Percentiles rank a stretch among this genome's conserved stretches.
These are phyloP conservation scores for Didymodactylos carnosus DNA, from an alignment of 2,888 invertebrate species.

Conservation along the genomic window DNA sequence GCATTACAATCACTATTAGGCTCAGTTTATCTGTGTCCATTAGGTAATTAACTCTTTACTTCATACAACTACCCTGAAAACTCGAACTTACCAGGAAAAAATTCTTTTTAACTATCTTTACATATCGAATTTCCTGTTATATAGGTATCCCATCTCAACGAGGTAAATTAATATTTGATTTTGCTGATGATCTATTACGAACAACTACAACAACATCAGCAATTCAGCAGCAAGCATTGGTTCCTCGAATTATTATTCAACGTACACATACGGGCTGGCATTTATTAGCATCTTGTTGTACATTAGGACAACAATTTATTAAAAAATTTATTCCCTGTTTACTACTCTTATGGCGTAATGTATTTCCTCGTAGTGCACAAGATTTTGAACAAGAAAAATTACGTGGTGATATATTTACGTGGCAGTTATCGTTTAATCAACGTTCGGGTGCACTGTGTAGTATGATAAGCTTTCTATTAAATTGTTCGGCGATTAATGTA, in stretches of 20 bases:
- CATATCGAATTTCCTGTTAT: constrained; percentile 21
- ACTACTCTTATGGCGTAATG: constrained; percentile 83
- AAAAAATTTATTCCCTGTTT: constrained; percentile 74
- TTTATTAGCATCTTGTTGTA: constrained; percentile 83
- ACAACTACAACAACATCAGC: constrained; percentile 93
- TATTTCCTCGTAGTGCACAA: constrained; percentile 82
- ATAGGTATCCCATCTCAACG: not conserved
- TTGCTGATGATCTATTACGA: constrained; percentile 79
- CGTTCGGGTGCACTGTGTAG: constrained; percentile 75
- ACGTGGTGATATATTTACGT: constrained; percentile 91
- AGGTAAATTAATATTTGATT: constrained; percentile 47
- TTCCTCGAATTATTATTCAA: constrained; percentile 41
- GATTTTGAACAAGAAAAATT: constrained; percentile 83
- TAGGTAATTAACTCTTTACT: constrained; percentile 42
- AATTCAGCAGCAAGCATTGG: not conserved
- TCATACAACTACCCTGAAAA: not conserved
- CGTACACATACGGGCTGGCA: constrained; percentile 94
- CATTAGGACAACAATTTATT: constrained; percentile 73
- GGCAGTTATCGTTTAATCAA: constrained; percentile 79
- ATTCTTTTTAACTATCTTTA: not conserved
- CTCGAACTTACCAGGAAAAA: not conserved
- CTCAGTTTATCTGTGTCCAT: constrained; percentile 66
- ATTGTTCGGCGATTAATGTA: too few species aligned
- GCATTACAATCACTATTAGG: constrained; percentile 70
- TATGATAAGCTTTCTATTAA: constrained; percentile 70